A percentile compares a stretch with the other conserved stretches of the same genome.
Conservation (phyloP, 2,113 vertebrate genomes). For the Nothocercus nigrocapillus region DNA sequence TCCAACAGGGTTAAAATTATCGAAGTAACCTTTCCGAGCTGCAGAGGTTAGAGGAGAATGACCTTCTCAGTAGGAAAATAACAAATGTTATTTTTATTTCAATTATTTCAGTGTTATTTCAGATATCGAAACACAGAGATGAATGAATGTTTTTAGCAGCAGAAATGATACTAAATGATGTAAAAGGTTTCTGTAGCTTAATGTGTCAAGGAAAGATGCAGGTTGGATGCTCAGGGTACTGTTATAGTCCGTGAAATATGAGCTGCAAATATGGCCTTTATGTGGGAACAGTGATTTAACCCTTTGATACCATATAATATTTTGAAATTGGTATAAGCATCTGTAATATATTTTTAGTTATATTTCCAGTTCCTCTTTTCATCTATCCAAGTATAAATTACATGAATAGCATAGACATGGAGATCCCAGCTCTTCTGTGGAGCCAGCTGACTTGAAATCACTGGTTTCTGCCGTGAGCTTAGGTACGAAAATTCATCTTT, state of each 20-base stretch:
- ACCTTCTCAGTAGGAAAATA: background rate
- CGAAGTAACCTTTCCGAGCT: background rate
- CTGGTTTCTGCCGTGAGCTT: background rate
- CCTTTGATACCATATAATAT: accelerated
- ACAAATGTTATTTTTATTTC: background rate
- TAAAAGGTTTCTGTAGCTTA: background rate
- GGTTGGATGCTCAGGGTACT: background rate
- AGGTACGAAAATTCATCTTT: background rate
- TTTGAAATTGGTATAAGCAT: background rate
- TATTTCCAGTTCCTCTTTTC: background rate
- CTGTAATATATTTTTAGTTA: background rate
- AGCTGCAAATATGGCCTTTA: background rate
- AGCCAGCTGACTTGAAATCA: background rate
- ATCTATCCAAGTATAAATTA: background rate
- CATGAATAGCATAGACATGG: accelerated
- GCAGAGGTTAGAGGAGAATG: background rate
- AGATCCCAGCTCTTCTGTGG: background rate
- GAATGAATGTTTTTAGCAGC: background rate
- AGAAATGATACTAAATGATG: background rate
- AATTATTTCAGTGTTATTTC: no score
- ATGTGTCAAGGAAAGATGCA: background rate
- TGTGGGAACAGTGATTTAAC: background rate
- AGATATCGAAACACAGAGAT: background rate
- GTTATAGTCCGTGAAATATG: background rate
- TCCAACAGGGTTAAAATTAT: background rate